Base-by-base conservation (phyloP, 2,888 invertebrate species). In the Sminthurinus aureus region DNA sequence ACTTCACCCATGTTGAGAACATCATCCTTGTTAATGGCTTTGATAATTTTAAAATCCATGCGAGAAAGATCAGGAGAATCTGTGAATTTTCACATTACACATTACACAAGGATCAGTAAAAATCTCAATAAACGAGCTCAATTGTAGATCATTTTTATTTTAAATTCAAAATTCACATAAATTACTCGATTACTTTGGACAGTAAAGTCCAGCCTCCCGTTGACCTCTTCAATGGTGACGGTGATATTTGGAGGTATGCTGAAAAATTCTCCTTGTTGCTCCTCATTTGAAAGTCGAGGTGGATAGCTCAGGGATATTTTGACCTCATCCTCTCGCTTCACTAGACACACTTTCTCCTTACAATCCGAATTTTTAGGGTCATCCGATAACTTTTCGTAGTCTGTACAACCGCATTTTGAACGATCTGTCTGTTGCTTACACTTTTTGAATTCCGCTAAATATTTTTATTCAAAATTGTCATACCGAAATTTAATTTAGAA, bases 361-460 rank as follows among this genome's bases (percentile, higher is more conserved):
- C 88, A 88, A 73, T 88, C 87, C 0, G 86, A 84, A 24, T 80
- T 82, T 0, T 64, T 22, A 12, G 85, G 85, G 73, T 87, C 86
- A 71, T 85, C 86, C 0, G 84, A 81, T 8, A 86, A n/a, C 50
- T 83, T 84, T 73, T 86, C 85, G 0, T 80, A 69, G 6, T 75
- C 73, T 13, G 50, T 83, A 64, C 88, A 88, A 0, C n/a, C 58
- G 67, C 88, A 88, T 0, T 84, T 81, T 24, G 20, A 13, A 58
- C 84, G 22, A 6, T 6, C 83, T 13, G 9, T 18, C n/a, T 80
- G 79, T n/a, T 81, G 71, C 0, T 20, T 13, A 64, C 86, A 86
- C 18, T 84, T 75, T n/a, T 78, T 83, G n/a, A 81, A 83, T 18
- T 52, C 69, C 15, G 84, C 86, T 85, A 67, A 0, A 66, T n/a